Evolutionary conservation across 2,888 invertebrate species (phyloP), one percentile per base, ranked within the genome.

Genomic region (Heliconius ismenius): DNA sequence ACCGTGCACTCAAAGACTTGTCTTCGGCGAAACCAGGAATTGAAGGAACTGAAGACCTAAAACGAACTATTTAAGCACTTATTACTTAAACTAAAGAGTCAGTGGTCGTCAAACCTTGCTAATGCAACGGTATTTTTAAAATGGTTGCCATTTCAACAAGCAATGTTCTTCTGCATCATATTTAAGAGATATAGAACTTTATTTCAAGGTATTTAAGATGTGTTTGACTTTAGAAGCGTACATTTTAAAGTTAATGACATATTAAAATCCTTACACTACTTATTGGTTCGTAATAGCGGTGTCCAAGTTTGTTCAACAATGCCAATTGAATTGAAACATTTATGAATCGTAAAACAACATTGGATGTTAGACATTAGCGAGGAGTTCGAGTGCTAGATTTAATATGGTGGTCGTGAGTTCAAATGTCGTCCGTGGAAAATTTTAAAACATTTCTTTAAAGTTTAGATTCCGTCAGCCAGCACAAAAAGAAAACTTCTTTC

Each of bases 1-100:
- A 87, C 87, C 83, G 86, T 87, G 90, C 91, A 91, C 91, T 92
- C 88, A 75, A 90, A 86, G 86, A 84, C 87, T 86, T 86, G 87
- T 85, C 86, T 84, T 80, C 76, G 77, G 70, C 80, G 77, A 68
- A 80, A 83, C 86, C 84, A 85, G 26, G 28, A 49, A 73, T 63
- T 72, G 77, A 75, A 68, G 63, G 15, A 39, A 62, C 58, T 18
- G 43, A 39, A 39, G 39, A 18, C 2, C 18, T 15, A 74, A 15
- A 36, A 10, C 70, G 32, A 75, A 63, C 77, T 15, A 82, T 78
- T 72, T 67, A 72, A 15, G 68, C 68, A 79, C 49, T 75, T 82
- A 81, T 67, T 28, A 62, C 79, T 64, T 65, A 72, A 13, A 11
- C 13, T 60, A 74, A 73, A 79, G 73, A 74, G 60, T 75, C 73